A percentile compares a stretch with the other conserved stretches of the same genome.
Conservation (phyloP, 2,888 invertebrate species). For the Nephrotoma flavescens region DNA sequence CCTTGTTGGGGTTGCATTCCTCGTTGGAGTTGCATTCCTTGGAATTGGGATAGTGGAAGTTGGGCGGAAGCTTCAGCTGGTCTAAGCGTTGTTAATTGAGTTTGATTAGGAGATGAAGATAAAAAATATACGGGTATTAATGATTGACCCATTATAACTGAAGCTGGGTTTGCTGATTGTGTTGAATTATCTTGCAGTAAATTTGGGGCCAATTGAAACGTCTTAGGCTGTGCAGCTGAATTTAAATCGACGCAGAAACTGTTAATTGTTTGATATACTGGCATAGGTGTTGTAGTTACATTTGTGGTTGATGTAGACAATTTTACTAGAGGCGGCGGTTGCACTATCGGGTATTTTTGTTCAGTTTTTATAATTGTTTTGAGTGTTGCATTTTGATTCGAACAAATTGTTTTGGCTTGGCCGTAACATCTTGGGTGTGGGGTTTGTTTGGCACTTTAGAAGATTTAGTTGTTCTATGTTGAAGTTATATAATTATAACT, state of each 20-base stretch:
- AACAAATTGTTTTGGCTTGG: too few species aligned
- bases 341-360: too few species aligned
- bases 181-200: constrained; percentile 31
- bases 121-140: too few species aligned
- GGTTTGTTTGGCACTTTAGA: too few species aligned
- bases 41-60: not conserved
- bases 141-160: not conserved
- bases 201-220: constrained; percentile 24
- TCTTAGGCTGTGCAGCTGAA: constrained; percentile 30
- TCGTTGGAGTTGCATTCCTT: not conserved
- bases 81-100: not conserved
- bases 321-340: constrained; percentile 13
- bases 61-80: not conserved
- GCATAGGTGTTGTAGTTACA: constrained; percentile 14
- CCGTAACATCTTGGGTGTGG: too few species aligned
- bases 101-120: not conserved
- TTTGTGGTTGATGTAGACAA: constrained; percentile 6
- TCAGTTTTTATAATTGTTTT: too few species aligned
- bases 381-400: too few species aligned
- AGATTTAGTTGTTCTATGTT: too few species aligned
- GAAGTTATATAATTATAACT: too few species aligned
- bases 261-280: constrained; percentile 31
- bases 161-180: constrained; percentile 23
- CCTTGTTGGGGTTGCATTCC: not conserved
- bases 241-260: constrained; percentile 32